Base-by-base conservation (phyloP, 2,113 vertebrate species). In the Cyrtonyx montezumae region DNA sequence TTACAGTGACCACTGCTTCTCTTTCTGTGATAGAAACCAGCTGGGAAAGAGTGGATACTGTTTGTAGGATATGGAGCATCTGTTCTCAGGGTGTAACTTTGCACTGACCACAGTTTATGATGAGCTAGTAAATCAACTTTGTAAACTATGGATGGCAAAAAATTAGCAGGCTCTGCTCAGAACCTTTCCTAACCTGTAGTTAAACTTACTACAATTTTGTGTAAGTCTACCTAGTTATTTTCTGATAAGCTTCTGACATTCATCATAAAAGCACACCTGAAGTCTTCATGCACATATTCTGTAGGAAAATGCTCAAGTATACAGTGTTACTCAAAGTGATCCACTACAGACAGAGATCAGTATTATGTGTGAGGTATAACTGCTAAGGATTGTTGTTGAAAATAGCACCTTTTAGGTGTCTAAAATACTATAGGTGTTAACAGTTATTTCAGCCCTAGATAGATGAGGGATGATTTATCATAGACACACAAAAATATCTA, bases 1-100 rank as follows among this genome's bases (percentile, higher is more conserved):
- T 18, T 63, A 23, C 15, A 32, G 13, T 0, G 4, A 2, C 5
- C 45, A n/a, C 1, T 4, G 3, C 28, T 69, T 84, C 68, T 42
- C 7, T 14, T 79, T 34, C 43, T 55, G 25, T 28, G 16, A 18
- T 2, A 21, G 8, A 46, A 40, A 7, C 9, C 43, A 55, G 9
- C 17, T 76, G 51, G n/a, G 51, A 86, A 23, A 1, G 8, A 55
- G 2, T 14, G 6, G 26, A 1, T 63, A 6, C 21, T 78, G 13
- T 26, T 37, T 2, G 1, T 6, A 26, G 8, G 11, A 20, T 20
- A 26, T 1, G 2, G 37, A n/a, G 28, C 25, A 14, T 71, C 30
- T 18, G 61, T 78, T 78, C 53, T 75, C 26, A 19, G 6, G 23
- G 23, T 8, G 13, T 7, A 28, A 32, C 37, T 75, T 68, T 48